Evolutionary conservation across 2,797 vertebrate species (phyloP).

Genomic region (Anguilla pacifica): DNA sequence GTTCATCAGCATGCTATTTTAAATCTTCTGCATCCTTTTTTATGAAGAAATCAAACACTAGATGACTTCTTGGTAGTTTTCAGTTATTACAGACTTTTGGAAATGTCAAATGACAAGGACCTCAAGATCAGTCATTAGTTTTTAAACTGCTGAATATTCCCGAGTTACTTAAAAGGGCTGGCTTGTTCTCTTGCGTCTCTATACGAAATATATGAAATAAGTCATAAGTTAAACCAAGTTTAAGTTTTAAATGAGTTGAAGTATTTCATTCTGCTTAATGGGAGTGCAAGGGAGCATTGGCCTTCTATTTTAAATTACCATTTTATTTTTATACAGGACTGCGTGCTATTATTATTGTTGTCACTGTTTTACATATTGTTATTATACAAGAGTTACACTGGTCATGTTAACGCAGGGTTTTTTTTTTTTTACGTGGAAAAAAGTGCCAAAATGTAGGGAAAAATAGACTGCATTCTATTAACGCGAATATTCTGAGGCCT

Average conservation of each 20-base stretch:
- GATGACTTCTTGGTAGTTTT: neutral
- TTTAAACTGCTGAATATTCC: neutral
- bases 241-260: neutral
- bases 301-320: too few species aligned
- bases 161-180: neutral
- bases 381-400: too few species aligned
- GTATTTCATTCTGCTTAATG: neutral
- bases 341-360: too few species aligned
- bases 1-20: neutral
- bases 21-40: conserved; percentile 3
- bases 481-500: too few species aligned
- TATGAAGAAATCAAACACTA: neutral
- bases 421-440: too few species aligned
- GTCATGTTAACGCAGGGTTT: too few species aligned
- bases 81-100: neutral
- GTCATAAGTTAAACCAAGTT: neutral
- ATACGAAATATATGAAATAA: neutral
- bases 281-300: too few species aligned
- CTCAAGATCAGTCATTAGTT: neutral
- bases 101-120: neutral
- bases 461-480: too few species aligned
- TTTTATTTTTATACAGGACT: too few species aligned
- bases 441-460: too few species aligned
- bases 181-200: neutral
- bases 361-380: too few species aligned